Conservation (phyloP, 2,888 invertebrate genomes). For the Ganaspis brasiliensis region DNA sequence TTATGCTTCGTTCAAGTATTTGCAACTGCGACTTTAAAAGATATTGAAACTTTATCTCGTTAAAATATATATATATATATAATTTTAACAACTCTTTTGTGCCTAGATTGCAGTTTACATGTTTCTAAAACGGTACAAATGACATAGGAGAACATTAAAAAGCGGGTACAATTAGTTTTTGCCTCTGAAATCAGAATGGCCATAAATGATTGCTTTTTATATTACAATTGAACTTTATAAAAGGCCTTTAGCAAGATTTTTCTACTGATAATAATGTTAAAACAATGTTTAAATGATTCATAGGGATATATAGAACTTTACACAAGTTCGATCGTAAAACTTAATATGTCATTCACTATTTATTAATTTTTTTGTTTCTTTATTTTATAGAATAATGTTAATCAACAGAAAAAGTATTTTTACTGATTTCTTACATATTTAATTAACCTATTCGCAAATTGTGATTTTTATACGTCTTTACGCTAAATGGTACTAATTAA, state of each 20-base stretch:
- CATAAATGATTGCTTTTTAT: slow-evolving; percentile 4
- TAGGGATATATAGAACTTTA: not conserved
- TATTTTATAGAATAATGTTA: not conserved
- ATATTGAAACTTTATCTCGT: slow-evolving; percentile 56
- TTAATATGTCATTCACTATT: too few species aligned
- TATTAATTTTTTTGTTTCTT: not conserved
- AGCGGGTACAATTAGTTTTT: not conserved
- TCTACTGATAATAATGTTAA: not conserved
- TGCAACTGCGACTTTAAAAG: slow-evolving; percentile 71
- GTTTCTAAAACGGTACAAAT: slow-evolving; percentile 29
- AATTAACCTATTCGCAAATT: slow-evolving; percentile 5
- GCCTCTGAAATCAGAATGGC: slow-evolving; percentile 9
- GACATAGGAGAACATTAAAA: not conserved
- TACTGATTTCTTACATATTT: slow-evolving; percentile 11
- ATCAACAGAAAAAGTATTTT: slow-evolving; percentile 12
- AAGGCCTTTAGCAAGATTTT: not conserved
- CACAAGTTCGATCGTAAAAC: slow-evolving; percentile 16
- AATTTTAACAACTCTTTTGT: slow-evolving; percentile 13
- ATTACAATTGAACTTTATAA: not conserved
- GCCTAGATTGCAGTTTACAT: slow-evolving; percentile 16
- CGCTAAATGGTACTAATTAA: not conserved
- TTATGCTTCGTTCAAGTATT: slow-evolving; percentile 76
- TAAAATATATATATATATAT: not conserved
- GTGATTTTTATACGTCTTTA: slow-evolving; percentile 14
- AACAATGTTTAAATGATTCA: not conserved